These are phyloP conservation scores for Gracilinanus agilis DNA, from an alignment of 2,113 vertebrate species.

Conservation along the genomic window DNA sequence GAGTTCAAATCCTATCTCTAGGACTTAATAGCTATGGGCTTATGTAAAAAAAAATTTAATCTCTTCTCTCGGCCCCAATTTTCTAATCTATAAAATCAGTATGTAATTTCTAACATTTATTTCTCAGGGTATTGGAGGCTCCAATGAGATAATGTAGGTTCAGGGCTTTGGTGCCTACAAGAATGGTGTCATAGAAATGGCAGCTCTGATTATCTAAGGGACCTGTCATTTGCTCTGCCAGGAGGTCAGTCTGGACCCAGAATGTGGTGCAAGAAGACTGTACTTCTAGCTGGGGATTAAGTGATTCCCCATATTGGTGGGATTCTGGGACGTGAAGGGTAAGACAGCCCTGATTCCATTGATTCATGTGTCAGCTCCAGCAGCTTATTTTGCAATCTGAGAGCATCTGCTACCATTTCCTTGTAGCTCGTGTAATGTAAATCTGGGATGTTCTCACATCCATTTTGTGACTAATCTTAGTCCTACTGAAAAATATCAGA, in stretches of 20 bases:
- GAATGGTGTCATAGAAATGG: too few relatives aligned
- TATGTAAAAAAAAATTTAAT: too few relatives aligned
- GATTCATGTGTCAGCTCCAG: not conserved
- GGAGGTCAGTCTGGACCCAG: not conserved
- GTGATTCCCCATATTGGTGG: not conserved
- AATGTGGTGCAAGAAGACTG: not conserved
- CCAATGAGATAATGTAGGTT: not conserved
- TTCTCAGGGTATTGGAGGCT: not conserved
- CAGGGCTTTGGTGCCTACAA: too few relatives aligned
- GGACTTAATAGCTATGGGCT: not conserved
- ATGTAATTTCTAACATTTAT: not conserved
- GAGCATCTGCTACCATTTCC: slow-evolving; percentile 56
- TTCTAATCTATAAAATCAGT: not conserved
- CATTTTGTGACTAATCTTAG: slow-evolving; percentile 59
- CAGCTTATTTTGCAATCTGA: not conserved
- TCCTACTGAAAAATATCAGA: slow-evolving; percentile 56
- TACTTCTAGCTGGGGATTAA: not conserved
- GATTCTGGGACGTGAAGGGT: not conserved
- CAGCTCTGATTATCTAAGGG: not conserved
- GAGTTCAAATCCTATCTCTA: not conserved
- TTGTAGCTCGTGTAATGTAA: slow-evolving; percentile 44
- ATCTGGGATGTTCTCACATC: slow-evolving; percentile 43
- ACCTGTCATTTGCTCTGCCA: not conserved
- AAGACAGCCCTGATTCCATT: not conserved
- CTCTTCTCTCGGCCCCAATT: not conserved